A percentile compares a stretch with the other conserved stretches of the same genome.
These are phyloP conservation scores for Gobio gobio DNA, from an alignment of 2,113 vertebrate species.

Conservation along the genomic window DNA sequence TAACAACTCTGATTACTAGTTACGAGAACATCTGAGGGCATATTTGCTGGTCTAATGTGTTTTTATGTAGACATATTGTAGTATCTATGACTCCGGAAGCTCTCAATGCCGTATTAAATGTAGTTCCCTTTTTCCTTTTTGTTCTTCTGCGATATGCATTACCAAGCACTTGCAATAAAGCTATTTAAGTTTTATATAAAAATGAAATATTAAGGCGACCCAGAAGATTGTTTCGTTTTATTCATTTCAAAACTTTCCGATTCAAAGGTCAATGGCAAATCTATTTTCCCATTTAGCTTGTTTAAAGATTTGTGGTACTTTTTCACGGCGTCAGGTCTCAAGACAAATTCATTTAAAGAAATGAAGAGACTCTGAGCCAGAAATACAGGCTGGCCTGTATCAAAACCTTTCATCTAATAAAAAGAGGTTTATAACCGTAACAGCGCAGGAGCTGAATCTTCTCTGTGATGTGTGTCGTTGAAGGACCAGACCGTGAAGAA, in stretches of 20 bases:
- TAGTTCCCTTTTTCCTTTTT: neutral
- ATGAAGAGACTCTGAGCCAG: neutral
- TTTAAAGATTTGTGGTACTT: neutral
- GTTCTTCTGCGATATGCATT: neutral
- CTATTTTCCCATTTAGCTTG: neutral
- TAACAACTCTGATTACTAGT: neutral
- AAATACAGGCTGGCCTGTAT: neutral
- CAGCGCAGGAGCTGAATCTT: conserved; percentile 16
- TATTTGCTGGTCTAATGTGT: neutral
- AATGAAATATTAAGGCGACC: neutral
- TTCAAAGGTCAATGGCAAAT: neutral
- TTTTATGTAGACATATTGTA: neutral
- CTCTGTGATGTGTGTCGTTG: conserved; percentile 65
- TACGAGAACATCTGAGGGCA: neutral
- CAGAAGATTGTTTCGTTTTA: neutral
- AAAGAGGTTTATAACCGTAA: neutral
- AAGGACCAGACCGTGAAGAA: conserved; percentile 99
- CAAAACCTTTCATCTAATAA: neutral
- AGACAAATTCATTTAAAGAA: neutral
- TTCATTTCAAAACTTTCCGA: neutral
- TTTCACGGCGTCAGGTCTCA: neutral
- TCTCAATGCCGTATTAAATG: neutral
- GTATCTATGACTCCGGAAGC: neutral
- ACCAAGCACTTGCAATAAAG: neutral
- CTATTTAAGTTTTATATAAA: neutral